These are phyloP conservation scores for Cyaniris semiargus DNA, from an alignment of 2,888 invertebrate species.

Conservation along the genomic window DNA sequence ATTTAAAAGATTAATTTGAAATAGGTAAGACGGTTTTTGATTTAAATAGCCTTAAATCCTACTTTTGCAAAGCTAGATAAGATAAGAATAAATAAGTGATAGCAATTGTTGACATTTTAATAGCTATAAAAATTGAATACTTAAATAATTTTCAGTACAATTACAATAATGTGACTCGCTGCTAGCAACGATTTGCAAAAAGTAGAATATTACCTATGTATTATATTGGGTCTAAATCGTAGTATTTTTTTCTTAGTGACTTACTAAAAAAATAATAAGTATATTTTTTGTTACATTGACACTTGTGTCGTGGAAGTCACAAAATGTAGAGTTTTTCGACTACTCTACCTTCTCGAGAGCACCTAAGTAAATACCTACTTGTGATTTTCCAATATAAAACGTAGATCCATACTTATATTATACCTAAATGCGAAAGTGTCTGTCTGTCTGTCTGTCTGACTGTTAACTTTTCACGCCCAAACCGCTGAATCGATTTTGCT, in stretches of 20 bases:
- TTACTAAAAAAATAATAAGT: too few relatives aligned
- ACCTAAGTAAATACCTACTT: neutral
- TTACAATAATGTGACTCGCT: neutral
- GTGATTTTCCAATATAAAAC: neutral
- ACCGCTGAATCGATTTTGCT: neutral
- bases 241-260: neutral
- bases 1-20: neutral
- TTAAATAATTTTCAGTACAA: neutral
- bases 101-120: constrained; percentile 1
- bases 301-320: neutral
- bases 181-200: neutral
- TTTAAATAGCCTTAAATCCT: neutral
- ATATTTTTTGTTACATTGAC: neutral
- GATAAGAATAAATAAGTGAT: constrained; percentile 4
- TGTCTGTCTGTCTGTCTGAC: too few relatives aligned
- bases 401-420: too few relatives aligned
- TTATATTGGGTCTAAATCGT: neutral
- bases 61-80: neutral
- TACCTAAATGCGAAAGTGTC: too few relatives aligned
- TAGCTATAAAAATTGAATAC: neutral
- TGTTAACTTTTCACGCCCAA: neutral
- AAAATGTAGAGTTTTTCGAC: neutral
- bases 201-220: neutral
- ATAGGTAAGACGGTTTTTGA: neutral
- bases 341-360: neutral